A percentile compares a stretch with the other conserved stretches of the same genome.
Evolutionary conservation across 30 jellyfish, hydroid and myxozoan species (phyloP).

Genomic region (Pelagia noctiluca): DNA sequence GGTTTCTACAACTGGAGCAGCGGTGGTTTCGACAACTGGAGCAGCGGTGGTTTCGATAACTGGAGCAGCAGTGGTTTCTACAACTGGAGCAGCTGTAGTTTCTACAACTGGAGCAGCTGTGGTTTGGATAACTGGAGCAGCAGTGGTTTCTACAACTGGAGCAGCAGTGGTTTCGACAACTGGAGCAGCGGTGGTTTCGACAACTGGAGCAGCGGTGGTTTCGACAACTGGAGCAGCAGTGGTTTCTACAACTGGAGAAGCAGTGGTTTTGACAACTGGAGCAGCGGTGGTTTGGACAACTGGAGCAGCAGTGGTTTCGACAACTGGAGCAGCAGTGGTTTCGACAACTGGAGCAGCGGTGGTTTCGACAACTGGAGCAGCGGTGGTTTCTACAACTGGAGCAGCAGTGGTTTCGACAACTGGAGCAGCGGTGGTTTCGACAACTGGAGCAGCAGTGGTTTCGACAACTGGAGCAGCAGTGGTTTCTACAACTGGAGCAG

Average conservation of each 20-base stretch:
- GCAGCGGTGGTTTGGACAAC: slow-evolving; percentile 46
- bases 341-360: slow-evolving; percentile 22
- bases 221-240: slow-evolving; percentile 23
- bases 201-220: slow-evolving; percentile 31
- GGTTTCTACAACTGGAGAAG: slow-evolving; percentile 51
- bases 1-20: slow-evolving; percentile 11
- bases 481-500: slow-evolving; percentile 23
- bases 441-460: slow-evolving; percentile 15
- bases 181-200: slow-evolving; percentile 10
- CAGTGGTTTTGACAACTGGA: slow-evolving; percentile 5
- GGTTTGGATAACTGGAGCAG: slow-evolving; percentile 16
- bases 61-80: slow-evolving; percentile 28
- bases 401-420: slow-evolving; percentile 53
- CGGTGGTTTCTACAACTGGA: slow-evolving; percentile 13
- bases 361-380: slow-evolving; percentile 9
- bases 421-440: slow-evolving; percentile 44
- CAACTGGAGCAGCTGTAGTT: slow-evolving; percentile 31
- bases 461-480: slow-evolving; percentile 36
- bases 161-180: slow-evolving; percentile 42
- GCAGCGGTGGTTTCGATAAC: slow-evolving; percentile 31
- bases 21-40: slow-evolving; percentile 45
- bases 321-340: slow-evolving; percentile 34
- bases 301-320: slow-evolving; percentile 34
- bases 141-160: slow-evolving; percentile 27
- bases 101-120: slow-evolving; percentile 13